Conservation (phyloP, 2,797 vertebrate genomes). For the Acanthurus lineatus region DNA sequence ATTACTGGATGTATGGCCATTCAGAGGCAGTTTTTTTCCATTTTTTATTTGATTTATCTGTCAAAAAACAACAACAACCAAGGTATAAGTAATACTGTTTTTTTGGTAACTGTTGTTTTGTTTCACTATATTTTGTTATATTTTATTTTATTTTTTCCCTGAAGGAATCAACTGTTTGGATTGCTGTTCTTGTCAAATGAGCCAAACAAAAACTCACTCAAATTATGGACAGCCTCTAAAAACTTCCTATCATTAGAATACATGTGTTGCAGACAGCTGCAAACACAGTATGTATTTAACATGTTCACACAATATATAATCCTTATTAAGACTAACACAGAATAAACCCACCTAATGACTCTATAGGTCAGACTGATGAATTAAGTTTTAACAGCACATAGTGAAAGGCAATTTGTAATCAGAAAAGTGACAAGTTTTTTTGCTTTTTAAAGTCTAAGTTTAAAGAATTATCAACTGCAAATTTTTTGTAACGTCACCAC, state of each 20-base stretch:
- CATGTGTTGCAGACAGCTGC: not conserved
- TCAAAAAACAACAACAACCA: too few species aligned
- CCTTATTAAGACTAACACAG: not conserved
- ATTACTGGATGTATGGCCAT: not conserved
- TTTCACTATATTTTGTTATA: not conserved
- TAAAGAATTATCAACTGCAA: too few species aligned
- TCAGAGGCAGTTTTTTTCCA: too few species aligned
- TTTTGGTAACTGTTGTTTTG: too few species aligned
- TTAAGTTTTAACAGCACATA: not conserved
- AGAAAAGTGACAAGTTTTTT: too few species aligned
- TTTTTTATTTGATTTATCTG: too few species aligned
- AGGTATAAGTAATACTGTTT: too few species aligned
- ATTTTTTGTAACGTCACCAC: too few species aligned
- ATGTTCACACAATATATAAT: not conserved
- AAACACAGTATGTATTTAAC: not conserved
- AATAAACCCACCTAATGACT: not conserved
- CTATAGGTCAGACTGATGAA: not conserved
- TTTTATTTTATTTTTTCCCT: not conserved
- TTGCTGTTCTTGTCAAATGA: not conserved
- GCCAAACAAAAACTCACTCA: slow-evolving; percentile 13
- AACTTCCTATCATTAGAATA: not conserved
- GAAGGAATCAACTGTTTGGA: not conserved
- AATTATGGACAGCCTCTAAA: not conserved
- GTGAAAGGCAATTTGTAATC: too few species aligned
- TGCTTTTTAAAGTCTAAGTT: too few species aligned